Percentiles rank a stretch among this genome's conserved stretches.
Conservation (phyloP, 1,140 invertebrate genomes). For the Liolophura sinensis region DNA sequence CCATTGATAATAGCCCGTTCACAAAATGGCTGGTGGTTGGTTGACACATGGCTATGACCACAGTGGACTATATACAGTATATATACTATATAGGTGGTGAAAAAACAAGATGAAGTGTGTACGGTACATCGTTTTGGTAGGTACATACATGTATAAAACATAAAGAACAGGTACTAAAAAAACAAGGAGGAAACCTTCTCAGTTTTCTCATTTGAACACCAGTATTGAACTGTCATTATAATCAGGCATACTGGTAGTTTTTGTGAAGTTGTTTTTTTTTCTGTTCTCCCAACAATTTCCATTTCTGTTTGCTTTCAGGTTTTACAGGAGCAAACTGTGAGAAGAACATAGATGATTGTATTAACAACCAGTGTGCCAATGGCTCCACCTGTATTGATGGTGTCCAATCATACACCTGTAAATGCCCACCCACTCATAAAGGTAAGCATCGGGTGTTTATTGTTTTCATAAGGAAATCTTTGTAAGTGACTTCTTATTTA, state of each 20-base stretch:
- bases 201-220: background rate
- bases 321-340: slow-evolving; percentile 24
- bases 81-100: too few relatives aligned
- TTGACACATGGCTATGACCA: too few relatives aligned
- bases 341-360: slow-evolving; percentile 23
- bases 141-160: too few relatives aligned
- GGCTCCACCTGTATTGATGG: slow-evolving; percentile 48
- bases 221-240: background rate
- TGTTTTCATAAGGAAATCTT: background rate
- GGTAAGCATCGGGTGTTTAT: slow-evolving; percentile 61
- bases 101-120: too few relatives aligned
- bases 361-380: slow-evolving; percentile 57
- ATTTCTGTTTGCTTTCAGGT: slow-evolving; percentile 13
- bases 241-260: background rate
- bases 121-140: too few relatives aligned
- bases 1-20: too few relatives aligned
- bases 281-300: background rate
- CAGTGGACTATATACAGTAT: too few relatives aligned
- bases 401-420: slow-evolving; percentile 38
- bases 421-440: slow-evolving; percentile 44
- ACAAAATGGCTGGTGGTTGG: too few relatives aligned
- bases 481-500: background rate
- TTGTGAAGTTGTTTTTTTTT: background rate
- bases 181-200: background rate
- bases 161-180: too few relatives aligned